Conservation (phyloP, 1,140 invertebrate genomes). For the Adoxophyes honmai region DNA sequence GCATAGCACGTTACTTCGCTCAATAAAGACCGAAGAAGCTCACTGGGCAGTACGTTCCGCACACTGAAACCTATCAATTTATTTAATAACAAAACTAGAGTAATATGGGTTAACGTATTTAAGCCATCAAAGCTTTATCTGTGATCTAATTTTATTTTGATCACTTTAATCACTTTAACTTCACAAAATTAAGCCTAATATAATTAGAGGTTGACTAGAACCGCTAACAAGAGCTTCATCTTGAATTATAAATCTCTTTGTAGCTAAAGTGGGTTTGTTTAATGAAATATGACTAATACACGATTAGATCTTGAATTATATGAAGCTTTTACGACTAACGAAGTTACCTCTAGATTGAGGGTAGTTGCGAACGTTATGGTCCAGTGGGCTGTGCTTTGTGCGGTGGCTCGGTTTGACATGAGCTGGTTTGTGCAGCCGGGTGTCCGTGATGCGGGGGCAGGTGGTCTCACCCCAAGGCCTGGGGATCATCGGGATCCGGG, state of each 20-base stretch:
- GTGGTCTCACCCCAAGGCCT: constrained; percentile 95
- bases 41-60: constrained; percentile 47
- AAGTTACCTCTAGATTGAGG: no score
- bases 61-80: constrained; percentile 12
- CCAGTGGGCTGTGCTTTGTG: constrained; percentile 22
- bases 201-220: not conserved
- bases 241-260: not conserved
- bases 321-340: no score
- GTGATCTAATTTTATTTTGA: not conserved
- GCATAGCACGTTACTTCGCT: constrained; percentile 57
- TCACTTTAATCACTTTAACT: not conserved
- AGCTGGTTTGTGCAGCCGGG: constrained; percentile 86
- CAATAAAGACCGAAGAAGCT: constrained; percentile 37
- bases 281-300: no score
- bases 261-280: no score
- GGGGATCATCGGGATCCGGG: constrained; percentile 96
- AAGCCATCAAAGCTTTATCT: no score
- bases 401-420: constrained; percentile 38
- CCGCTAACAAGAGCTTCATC: not conserved
- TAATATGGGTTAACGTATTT: no score
- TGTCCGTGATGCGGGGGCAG: constrained; percentile 98
- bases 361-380: not conserved
- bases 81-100: not conserved
- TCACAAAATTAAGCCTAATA: not conserved
- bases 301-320: no score